These are phyloP conservation scores for Catharus fuscescens DNA, from an alignment of 2,113 vertebrate genomes.

Conservation along the genomic window DNA sequence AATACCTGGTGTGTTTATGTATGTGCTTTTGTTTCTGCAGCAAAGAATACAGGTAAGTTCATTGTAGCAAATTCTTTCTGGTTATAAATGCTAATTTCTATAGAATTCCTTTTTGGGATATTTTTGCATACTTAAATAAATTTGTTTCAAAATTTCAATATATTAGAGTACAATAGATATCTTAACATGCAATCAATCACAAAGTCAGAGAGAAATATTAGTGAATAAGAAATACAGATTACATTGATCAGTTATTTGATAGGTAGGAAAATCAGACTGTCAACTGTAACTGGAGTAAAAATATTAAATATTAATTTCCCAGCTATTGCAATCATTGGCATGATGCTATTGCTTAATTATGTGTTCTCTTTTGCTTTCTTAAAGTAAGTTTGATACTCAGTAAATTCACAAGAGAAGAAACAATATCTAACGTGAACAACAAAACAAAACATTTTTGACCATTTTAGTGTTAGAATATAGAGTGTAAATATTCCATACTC, in stretches of 20 bases:
- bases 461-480: not conserved
- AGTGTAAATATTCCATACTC: slow-evolving; percentile 78
- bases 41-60: not conserved
- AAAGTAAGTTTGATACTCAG: not conserved
- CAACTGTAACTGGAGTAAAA: not conserved
- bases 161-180: not conserved
- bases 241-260: not conserved
- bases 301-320: not conserved
- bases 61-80: not conserved
- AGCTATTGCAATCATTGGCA: not conserved
- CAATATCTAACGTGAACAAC: not conserved
- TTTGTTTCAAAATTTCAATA: not conserved
- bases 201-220: not conserved
- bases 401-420: not conserved
- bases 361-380: not conserved
- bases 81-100: not conserved
- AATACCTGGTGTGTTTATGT: not conserved
- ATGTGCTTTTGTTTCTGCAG: not conserved
- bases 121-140: not conserved
- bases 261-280: not conserved
- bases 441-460: not conserved
- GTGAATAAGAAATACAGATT: not conserved
- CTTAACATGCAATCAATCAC: not conserved
- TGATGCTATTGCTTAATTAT: not conserved
- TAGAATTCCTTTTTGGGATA: not conserved